Conservation (phyloP, 2,888 invertebrate species). For the Agrypnus murinus region DNA sequence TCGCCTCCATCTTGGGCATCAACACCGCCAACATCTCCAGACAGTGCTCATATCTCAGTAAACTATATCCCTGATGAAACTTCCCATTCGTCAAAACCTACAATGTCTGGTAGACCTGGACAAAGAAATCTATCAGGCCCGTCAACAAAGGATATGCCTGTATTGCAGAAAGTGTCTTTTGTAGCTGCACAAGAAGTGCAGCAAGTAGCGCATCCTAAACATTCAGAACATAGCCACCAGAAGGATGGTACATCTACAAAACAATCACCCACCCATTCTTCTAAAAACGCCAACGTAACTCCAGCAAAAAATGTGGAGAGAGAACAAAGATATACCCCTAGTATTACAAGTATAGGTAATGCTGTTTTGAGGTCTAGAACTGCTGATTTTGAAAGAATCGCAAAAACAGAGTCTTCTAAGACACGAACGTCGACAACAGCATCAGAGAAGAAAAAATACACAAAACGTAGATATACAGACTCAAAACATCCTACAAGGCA, state of each 20-base stretch:
- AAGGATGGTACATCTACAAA: slow-evolving; percentile 23
- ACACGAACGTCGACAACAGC: slow-evolving; percentile 57
- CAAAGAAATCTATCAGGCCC: slow-evolving; percentile 60
- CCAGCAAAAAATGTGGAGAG: slow-evolving; percentile 48
- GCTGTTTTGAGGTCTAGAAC: slow-evolving; percentile 80
- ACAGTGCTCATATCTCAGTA: slow-evolving; percentile 72
- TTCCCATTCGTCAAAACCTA: slow-evolving; percentile 55
- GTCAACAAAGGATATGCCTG: slow-evolving; percentile 65
- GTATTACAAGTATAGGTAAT: slow-evolving; percentile 79
- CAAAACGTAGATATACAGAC: slow-evolving; percentile 77
- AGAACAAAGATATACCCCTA: slow-evolving; percentile 72
- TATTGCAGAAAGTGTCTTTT: slow-evolving; percentile 77
- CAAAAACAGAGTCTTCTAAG: slow-evolving; percentile 72
- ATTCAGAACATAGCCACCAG: slow-evolving; percentile 42
- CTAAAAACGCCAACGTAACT: slow-evolving; percentile 60
- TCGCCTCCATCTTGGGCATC: slow-evolving; percentile 77
- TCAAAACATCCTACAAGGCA: slow-evolving; percentile 76
- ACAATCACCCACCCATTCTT: slow-evolving; percentile 55
- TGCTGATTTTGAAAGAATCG: slow-evolving; percentile 79
- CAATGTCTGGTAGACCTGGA: slow-evolving; percentile 47
- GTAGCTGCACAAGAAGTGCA: slow-evolving; percentile 75
- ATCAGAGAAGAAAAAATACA: slow-evolving; percentile 76
- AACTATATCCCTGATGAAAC: slow-evolving; percentile 75
- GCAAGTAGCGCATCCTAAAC: slow-evolving; percentile 56
- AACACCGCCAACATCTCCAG: slow-evolving; percentile 76